Evolutionary conservation across 2,888 invertebrate species (phyloP).

Genomic region (Cosmopolites sordidus): DNA sequence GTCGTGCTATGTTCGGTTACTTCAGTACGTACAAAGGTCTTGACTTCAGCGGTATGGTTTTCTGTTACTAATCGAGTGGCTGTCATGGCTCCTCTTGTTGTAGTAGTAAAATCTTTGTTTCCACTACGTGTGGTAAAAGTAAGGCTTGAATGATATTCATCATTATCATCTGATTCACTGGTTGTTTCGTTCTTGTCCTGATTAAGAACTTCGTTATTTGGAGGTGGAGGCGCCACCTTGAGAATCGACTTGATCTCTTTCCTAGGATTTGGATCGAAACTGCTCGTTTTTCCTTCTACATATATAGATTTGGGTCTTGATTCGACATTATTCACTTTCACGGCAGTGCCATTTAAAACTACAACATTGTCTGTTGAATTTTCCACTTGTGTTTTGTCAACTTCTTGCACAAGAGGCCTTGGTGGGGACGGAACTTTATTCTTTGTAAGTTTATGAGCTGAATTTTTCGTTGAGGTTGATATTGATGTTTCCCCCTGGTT

Average conservation of each 20-base stretch:
- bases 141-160: not conserved
- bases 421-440: too few relatives aligned
- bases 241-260: constrained; percentile 19
- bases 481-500: too few relatives aligned
- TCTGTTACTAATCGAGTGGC: not conserved
- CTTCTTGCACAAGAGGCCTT: too few relatives aligned
- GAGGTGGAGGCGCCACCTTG: constrained; percentile 6
- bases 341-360: too few relatives aligned
- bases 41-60: not conserved
- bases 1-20: not conserved
- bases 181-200: not conserved
- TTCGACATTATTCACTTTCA: too few relatives aligned
- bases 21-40: constrained; percentile 8
- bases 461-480: too few relatives aligned
- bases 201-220: too few relatives aligned
- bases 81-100: constrained; percentile 3
- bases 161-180: not conserved
- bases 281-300: constrained; percentile 16
- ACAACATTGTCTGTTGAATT: too few relatives aligned
- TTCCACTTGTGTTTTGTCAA: too few relatives aligned
- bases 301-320: constrained; percentile 1
- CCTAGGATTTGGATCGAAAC: constrained; percentile 10
- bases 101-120: not conserved
- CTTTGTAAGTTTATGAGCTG: too few relatives aligned
- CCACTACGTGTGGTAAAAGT: not conserved